Evolutionary conservation across 2,888 invertebrate species (phyloP).

Genomic region (Ophion slaviceki): DNA sequence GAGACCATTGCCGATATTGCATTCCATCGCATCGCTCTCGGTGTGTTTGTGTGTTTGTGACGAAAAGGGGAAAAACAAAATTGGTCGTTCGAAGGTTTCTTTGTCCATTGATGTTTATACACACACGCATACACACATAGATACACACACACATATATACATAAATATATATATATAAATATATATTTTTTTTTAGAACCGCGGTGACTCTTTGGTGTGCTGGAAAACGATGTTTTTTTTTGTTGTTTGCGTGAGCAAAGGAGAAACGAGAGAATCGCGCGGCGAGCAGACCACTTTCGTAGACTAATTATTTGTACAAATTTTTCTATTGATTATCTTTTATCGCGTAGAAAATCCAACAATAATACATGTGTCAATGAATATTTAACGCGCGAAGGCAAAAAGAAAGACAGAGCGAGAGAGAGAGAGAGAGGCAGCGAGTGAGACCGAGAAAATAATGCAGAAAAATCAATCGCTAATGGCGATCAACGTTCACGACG

Average conservation of each 20-base stretch:
- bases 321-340: conserved; percentile 58
- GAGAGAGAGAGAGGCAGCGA: conserved; percentile 16
- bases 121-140: background rate
- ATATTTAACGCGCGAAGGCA: conserved; percentile 31
- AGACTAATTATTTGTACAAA: conserved; percentile 67
- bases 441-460: background rate
- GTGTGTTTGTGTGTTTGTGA: conserved; percentile 31
- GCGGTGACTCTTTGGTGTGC: conserved; percentile 12
- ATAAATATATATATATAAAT: conserved; percentile 23
- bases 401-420: conserved; percentile 5
- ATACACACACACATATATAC: conserved; percentile 1
- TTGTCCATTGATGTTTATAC: conserved; percentile 43
- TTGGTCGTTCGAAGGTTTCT: conserved; percentile 60
- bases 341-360: conserved; percentile 28
- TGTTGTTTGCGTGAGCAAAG: background rate
- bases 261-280: conserved; percentile 27
- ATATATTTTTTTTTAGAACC: conserved; percentile 31
- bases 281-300: conserved; percentile 18
- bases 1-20: conserved; percentile 68
- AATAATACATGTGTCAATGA: conserved; percentile 48
- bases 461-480: background rate
- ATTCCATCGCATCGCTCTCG: conserved; percentile 65
- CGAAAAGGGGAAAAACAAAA: conserved; percentile 18
- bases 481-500: conserved; percentile 56
- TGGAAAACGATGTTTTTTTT: background rate